phyloP scores from a whole-genome alignment of 1,140 invertebrate genomes.

The Frieseomelitta varia region DNA sequence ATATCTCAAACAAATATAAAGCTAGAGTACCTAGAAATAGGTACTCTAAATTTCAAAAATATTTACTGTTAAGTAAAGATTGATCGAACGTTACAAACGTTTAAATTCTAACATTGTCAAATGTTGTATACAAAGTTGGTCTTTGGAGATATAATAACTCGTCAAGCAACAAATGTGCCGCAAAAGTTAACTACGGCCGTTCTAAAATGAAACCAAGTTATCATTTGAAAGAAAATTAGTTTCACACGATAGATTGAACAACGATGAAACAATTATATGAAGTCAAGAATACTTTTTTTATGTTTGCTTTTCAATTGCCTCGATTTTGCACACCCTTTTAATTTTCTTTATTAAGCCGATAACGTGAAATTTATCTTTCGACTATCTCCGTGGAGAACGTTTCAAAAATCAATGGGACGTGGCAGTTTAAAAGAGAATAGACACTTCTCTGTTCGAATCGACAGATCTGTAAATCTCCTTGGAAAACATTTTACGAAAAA shows the following conservation, averaged over 20 bases:
- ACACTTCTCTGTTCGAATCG: neutral
- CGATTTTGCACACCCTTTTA: neutral
- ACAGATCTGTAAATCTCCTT: neutral
- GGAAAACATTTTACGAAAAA: neutral
- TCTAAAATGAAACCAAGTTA: constrained; percentile 42
- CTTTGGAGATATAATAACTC: neutral
- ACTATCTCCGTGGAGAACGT: too few species aligned
- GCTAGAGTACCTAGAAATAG: neutral
- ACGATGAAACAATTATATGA: constrained; percentile 41
- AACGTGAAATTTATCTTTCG: too few species aligned
- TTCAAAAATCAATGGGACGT: neutral
- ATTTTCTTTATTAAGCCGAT: too few species aligned
- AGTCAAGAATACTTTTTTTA: constrained; percentile 60
- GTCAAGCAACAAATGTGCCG: neutral
- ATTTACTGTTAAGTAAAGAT: constrained; percentile 4
- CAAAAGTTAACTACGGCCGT: neutral
- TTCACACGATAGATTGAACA: too few species aligned
- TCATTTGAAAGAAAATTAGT: constrained; percentile 35
- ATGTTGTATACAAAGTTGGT: neutral
- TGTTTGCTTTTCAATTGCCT: neutral
- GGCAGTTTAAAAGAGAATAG: neutral
- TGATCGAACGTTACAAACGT: neutral
- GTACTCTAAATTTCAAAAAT: neutral
- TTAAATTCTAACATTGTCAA: neutral
- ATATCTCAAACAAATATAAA: neutral